phyloP scores from a whole-genome alignment of 1,140 invertebrate species.

The Nephotettix cincticeps region DNA sequence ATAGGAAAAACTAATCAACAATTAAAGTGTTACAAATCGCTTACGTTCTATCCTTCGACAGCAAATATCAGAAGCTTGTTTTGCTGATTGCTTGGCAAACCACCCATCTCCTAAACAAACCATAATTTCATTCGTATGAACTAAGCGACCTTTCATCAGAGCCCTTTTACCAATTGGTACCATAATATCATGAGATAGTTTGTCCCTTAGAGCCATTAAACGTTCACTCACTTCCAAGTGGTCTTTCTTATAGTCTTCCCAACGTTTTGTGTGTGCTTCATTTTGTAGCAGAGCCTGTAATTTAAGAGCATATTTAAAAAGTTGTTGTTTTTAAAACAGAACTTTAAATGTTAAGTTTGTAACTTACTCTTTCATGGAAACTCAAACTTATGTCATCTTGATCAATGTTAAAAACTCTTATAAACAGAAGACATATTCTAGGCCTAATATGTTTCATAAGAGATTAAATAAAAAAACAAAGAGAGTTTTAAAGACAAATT shows the following conservation, averaged over 20 bases:
- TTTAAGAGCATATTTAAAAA: neutral
- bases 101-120: slow-evolving; percentile 67
- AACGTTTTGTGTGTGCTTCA: slow-evolving; percentile 18
- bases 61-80: slow-evolving; percentile 62
- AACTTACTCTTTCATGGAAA: no score
- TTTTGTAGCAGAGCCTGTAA: slow-evolving; percentile 31
- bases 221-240: slow-evolving; percentile 29
- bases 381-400: no score
- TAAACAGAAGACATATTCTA: no score
- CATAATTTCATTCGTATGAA: slow-evolving; percentile 71
- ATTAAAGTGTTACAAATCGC: slow-evolving; percentile 14
- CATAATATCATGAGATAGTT: slow-evolving; percentile 52
- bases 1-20: no score
- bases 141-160: slow-evolving; percentile 65
- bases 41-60: slow-evolving; percentile 60
- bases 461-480: no score
- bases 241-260: slow-evolving; percentile 34
- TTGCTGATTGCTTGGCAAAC: slow-evolving; percentile 66
- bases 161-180: slow-evolving; percentile 65
- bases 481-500: no score
- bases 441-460: no score
- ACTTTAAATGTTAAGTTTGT: no score
- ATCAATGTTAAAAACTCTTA: no score
- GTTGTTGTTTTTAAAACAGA: no score
- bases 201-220: slow-evolving; percentile 30